Percentiles rank a stretch among this genome's conserved stretches.
Conservation (phyloP, 2,113 vertebrate species). For the Anseranas semipalmata region DNA sequence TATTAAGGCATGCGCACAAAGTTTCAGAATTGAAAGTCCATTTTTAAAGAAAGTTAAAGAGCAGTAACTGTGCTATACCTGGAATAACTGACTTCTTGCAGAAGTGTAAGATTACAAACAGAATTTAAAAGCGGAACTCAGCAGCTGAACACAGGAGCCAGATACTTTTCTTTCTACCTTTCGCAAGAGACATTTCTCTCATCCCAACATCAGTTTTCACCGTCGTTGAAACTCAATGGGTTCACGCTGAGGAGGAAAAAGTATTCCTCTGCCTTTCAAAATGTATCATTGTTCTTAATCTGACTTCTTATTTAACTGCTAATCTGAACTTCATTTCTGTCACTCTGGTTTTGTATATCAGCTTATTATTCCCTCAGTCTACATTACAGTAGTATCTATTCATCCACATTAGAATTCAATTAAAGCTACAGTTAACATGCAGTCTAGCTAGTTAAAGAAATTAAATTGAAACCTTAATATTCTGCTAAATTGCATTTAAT, state of each 20-base stretch:
- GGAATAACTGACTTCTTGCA: not conserved
- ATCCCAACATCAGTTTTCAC: not conserved
- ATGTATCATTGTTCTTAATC: not conserved
- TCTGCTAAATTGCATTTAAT: not conserved
- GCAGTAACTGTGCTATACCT: not conserved
- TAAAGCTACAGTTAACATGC: not conserved
- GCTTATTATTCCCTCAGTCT: not conserved
- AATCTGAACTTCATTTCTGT: not conserved
- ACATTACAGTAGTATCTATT: not conserved
- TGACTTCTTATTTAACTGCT: not conserved
- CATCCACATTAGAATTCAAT: not conserved
- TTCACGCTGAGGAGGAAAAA: not conserved
- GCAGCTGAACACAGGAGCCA: not conserved
- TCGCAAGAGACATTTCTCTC: rapidly evolving
- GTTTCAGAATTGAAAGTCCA: not conserved
- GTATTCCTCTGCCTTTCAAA: not conserved
- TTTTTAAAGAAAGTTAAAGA: not conserved
- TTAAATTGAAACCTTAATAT: not conserved
- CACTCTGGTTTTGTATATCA: not conserved
- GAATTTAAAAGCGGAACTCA: not conserved
- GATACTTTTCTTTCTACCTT: not conserved
- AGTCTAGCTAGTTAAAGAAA: not conserved
- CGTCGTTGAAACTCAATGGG: not conserved
- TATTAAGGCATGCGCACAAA: not conserved
- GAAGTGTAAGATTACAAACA: not conserved